Evolutionary conservation across 2,113 vertebrate species (phyloP).

Genomic region (Neotoma lepida): DNA sequence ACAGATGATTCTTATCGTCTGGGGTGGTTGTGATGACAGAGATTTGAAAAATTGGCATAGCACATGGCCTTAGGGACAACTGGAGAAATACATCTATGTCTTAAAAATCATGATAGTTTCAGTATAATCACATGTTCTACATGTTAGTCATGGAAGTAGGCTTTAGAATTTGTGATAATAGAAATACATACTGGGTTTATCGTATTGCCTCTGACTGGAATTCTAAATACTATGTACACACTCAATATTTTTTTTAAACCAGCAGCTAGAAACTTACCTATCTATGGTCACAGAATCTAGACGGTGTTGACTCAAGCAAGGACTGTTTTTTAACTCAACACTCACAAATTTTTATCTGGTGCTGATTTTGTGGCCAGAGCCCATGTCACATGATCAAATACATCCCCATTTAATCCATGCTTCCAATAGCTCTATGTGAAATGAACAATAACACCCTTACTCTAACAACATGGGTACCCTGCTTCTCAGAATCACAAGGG

Average conservation of each 20-base stretch:
- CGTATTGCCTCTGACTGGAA: conserved; percentile 11
- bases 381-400: background rate
- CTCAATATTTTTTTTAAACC: background rate
- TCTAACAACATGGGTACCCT: background rate
- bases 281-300: conserved; percentile 23
- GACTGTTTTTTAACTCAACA: background rate
- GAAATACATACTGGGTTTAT: conserved; percentile 36
- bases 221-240: background rate
- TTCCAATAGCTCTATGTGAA: background rate
- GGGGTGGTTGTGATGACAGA: background rate
- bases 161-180: conserved; percentile 19
- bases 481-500: background rate
- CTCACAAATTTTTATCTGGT: background rate
- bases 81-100: conserved; percentile 25
- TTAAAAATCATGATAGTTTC: conserved; percentile 27
- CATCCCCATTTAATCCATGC: background rate
- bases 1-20: conserved; percentile 25
- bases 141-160: conserved; percentile 17
- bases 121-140: conserved; percentile 5
- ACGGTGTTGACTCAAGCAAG: conserved; percentile 1
- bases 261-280: background rate
- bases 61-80: background rate
- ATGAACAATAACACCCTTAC: background rate
- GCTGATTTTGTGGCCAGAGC: background rate
- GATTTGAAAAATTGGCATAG: background rate